phyloP scores from a whole-genome alignment of 2,888 invertebrate genomes.

The Drosophila acutilabella region DNA sequence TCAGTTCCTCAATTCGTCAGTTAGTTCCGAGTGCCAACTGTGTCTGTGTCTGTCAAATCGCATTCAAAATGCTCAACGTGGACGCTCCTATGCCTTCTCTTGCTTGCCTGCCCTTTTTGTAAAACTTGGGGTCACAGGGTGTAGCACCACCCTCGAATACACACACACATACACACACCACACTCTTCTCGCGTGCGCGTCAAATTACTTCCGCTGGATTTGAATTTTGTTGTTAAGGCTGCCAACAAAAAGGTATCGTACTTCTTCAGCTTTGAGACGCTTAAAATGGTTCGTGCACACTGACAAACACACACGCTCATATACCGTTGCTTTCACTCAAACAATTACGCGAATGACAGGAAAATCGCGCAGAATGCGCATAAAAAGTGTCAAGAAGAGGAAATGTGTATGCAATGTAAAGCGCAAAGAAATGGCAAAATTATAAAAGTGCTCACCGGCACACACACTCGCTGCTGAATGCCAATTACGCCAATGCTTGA shows the following conservation, averaged over 20 bases:
- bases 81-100: background rate
- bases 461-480: conserved; percentile 59
- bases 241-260: conserved; percentile 70
- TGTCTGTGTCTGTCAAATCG: conserved; percentile 54
- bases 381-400: conserved; percentile 53
- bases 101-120: conserved; percentile 13
- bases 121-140: conserved; percentile 19
- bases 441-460: conserved; percentile 63
- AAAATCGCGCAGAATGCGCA: conserved; percentile 77
- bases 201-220: conserved; percentile 80
- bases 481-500: conserved; percentile 74
- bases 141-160: background rate
- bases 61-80: conserved; percentile 47
- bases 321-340: conserved; percentile 22
- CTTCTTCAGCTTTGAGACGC: conserved; percentile 57
- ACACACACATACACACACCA: background rate
- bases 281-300: conserved; percentile 58
- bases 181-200: conserved; percentile 60
- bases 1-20: conserved; percentile 54
- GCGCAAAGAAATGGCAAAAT: conserved; percentile 71
- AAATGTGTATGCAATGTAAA: conserved; percentile 66
- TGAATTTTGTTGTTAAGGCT: conserved; percentile 75
- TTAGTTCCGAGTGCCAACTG: conserved; percentile 55
- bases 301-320: conserved; percentile 10
- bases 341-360: conserved; percentile 78